phyloP scores from a whole-genome alignment of 2,888 invertebrate species.

The Xestia rhomboidea region DNA sequence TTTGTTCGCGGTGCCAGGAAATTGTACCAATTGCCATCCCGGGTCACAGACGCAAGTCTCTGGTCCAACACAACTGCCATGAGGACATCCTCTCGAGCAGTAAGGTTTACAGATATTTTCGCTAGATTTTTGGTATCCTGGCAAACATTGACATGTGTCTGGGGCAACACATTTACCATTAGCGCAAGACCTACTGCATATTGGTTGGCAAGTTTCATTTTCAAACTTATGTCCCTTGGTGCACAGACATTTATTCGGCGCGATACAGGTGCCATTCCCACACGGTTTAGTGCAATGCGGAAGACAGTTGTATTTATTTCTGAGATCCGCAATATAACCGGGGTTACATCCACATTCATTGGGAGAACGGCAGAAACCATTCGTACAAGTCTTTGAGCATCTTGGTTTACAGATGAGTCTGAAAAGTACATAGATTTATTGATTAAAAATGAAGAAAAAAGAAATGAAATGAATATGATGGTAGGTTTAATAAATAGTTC shows the following conservation, averaged over 20 bases:
- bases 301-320: conserved; percentile 34
- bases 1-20: neutral
- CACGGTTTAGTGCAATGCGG: conserved; percentile 39
- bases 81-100: conserved; percentile 41
- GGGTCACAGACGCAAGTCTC: neutral
- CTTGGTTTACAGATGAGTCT: conserved; percentile 10
- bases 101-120: conserved; percentile 31
- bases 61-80: neutral
- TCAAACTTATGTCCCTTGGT: conserved; percentile 32
- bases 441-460: neutral
- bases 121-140: conserved; percentile 10
- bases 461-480: no score
- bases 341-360: conserved; percentile 40
- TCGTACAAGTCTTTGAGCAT: conserved; percentile 15
- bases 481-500: neutral
- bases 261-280: conserved; percentile 41
- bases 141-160: conserved; percentile 40
- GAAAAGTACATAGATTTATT: conserved; percentile 10
- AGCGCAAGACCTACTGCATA: conserved; percentile 36
- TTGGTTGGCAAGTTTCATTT: conserved; percentile 46
- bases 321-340: conserved; percentile 28
- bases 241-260: conserved; percentile 54
- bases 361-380: conserved; percentile 33
- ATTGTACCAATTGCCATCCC: conserved; percentile 31
- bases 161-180: conserved; percentile 47